Evolutionary conservation across 23 tunicate genomes (phyloP).

Genomic region (Ascidia mentula): DNA sequence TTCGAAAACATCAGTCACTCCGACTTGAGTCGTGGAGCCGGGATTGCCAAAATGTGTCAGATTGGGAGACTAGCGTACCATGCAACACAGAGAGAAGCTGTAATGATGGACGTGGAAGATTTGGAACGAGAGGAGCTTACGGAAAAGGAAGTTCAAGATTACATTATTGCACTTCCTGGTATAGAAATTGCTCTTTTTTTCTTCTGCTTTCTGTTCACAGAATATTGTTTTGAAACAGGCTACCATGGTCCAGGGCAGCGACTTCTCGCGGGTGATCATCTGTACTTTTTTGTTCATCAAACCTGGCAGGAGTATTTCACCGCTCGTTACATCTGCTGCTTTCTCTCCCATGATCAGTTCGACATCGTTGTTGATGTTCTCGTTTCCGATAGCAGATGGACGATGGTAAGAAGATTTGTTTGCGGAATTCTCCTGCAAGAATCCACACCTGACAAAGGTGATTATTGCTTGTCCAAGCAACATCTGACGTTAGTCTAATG

Average conservation of each 20-base stretch:
- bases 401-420: neutral
- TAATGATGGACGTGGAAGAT: neutral
- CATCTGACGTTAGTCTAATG: too few relatives aligned
- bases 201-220: neutral
- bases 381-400: neutral
- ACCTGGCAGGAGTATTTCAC: slow-evolving; percentile 2
- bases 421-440: neutral
- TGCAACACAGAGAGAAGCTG: slow-evolving; percentile 2
- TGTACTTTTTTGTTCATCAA: neutral
- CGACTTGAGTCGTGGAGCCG: neutral
- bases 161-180: neutral
- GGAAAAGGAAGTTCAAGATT: neutral
- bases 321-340: neutral
- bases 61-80: neutral
- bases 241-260: neutral
- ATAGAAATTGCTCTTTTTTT: neutral
- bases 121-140: neutral
- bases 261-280: neutral
- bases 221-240: neutral
- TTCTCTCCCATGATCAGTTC: neutral
- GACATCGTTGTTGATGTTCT: neutral
- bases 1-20: neutral
- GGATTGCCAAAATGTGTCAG: neutral
- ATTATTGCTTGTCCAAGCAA: too few relatives aligned
- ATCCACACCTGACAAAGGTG: neutral